Percentiles rank a stretch among this genome's conserved stretches.
These are phyloP conservation scores for Euzophera pinguis DNA, from an alignment of 2,888 invertebrate species.

Conservation along the genomic window DNA sequence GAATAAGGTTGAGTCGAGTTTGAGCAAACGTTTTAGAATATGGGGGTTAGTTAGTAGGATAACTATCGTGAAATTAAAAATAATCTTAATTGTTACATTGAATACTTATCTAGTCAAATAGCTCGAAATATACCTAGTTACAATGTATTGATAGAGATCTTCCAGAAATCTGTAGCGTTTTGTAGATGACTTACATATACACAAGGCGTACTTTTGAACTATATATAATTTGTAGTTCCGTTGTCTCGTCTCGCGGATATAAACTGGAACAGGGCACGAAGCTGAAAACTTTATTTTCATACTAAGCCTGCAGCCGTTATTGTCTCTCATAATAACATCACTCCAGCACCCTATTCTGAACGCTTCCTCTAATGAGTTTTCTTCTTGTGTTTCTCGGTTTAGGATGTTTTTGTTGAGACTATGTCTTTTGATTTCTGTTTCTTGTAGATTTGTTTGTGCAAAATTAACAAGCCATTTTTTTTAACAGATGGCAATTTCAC, in stretches of 20 bases:
- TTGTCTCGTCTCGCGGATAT: constrained; percentile 21
- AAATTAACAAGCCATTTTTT: too few relatives aligned
- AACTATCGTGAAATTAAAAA: too few relatives aligned
- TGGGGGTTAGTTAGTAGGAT: too few relatives aligned
- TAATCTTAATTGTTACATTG: too few relatives aligned
- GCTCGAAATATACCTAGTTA: too few relatives aligned
- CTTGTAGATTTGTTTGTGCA: too few relatives aligned
- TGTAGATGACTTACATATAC: not conserved
- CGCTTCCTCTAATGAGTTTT: constrained; percentile 28
- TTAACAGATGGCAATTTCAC: too few relatives aligned
- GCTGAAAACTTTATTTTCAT: constrained; percentile 56
- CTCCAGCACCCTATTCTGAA: constrained; percentile 31
- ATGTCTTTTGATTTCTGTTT: not conserved
- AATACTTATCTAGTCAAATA: too few relatives aligned
- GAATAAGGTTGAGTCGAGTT: too few relatives aligned
- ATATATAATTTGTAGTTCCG: not conserved
- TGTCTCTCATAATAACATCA: constrained; percentile 52
- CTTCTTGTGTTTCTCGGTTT: constrained; percentile 14
- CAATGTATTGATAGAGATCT: too few relatives aligned
- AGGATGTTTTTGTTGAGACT: not conserved
- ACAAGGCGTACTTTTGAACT: not conserved
- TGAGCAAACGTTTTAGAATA: too few relatives aligned
- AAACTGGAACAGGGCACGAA: constrained; percentile 46
- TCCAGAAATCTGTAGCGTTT: too few relatives aligned
- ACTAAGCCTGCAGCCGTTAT: constrained; percentile 44